Base-by-base conservation (phyloP, 1,140 invertebrate species). In the Metopolophium dirhodum region DNA sequence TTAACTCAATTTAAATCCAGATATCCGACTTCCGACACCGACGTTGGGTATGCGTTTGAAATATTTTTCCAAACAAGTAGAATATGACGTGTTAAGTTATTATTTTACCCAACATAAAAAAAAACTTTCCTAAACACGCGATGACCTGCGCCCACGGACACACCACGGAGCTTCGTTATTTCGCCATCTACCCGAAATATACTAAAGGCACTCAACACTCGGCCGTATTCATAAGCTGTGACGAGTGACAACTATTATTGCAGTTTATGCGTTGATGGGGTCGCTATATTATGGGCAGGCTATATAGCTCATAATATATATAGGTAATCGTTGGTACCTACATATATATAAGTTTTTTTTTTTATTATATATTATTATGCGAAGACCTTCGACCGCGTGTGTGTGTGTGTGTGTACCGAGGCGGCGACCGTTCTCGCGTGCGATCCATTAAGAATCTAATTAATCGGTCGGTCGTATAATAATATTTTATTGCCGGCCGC, bases 401-500 rank as follows among this genome's bases (percentile, higher is more conserved):
- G 49, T 49, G 49, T 51, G 30, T n/a, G 14, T 14, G 49, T 18
- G 49, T 49, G 49, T 51, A 18, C 9, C 83, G 41, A 85, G 22
- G 37, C 83, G 41, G 41, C 51, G 37, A 37, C 37, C 26, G 57
- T 91, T 91, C 61, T 77, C 35, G 57, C 90, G 41, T 91, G 90
- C 57, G 57, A 91, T 47, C 54, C 37, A 91, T 92, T 47, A 83
- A 51, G 61, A 83, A 82, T 83, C 47, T 92, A 92, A 92, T 92
- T 92, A 92, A 92, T 92, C 77, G 91, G 41, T 26, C 77, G 45
- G 47, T 54, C n/a, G 77, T 83, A 85, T 91, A 37, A 37, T 85
- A 85, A 45, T 85, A 85, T 85, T 85, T 92, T 82, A 92, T 83
- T 35, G 91, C 68, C 47, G 22, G n/a, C 7, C 91, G 91, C 68